A percentile compares a stretch with the other conserved stretches of the same genome.
phyloP scores from a whole-genome alignment of 2,888 invertebrate species.

The Acrocera orbiculus region DNA sequence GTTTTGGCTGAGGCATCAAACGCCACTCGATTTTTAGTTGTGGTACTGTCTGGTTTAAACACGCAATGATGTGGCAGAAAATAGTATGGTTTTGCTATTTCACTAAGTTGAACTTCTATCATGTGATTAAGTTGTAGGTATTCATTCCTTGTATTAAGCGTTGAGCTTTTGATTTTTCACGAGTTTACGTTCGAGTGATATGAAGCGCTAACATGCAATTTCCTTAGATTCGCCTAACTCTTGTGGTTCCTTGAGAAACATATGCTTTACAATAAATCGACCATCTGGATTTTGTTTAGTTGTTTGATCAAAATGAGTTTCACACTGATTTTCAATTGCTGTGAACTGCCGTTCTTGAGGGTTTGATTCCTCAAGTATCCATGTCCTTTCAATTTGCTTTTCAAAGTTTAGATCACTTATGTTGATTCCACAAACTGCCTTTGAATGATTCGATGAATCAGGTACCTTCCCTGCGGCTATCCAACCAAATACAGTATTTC shows the following conservation, averaged over 20 bases:
- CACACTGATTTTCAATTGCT: not conserved
- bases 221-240: too few relatives aligned
- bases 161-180: too few relatives aligned
- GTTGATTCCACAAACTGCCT: not conserved
- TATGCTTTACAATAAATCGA: conserved; percentile 1
- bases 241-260: too few relatives aligned
- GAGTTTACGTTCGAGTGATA: too few relatives aligned
- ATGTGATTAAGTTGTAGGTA: conserved; percentile 1
- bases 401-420: not conserved
- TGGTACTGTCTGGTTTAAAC: not conserved
- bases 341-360: not conserved
- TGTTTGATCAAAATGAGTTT: not conserved
- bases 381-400: conserved; percentile 1
- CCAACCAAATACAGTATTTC: conserved; percentile 2
- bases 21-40: not conserved
- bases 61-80: not conserved
- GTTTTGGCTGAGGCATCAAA: too few relatives aligned
- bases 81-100: not conserved
- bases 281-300: not conserved
- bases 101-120: not conserved
- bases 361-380: not conserved
- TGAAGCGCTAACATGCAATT: too few relatives aligned
- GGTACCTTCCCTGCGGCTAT: not conserved
- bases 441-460: too few relatives aligned
- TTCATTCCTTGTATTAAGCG: too few relatives aligned